Evolutionary conservation across 2,888 invertebrate species (phyloP), one percentile per base, ranked within the genome.

Genomic region (Zele albiditarsus): DNA sequence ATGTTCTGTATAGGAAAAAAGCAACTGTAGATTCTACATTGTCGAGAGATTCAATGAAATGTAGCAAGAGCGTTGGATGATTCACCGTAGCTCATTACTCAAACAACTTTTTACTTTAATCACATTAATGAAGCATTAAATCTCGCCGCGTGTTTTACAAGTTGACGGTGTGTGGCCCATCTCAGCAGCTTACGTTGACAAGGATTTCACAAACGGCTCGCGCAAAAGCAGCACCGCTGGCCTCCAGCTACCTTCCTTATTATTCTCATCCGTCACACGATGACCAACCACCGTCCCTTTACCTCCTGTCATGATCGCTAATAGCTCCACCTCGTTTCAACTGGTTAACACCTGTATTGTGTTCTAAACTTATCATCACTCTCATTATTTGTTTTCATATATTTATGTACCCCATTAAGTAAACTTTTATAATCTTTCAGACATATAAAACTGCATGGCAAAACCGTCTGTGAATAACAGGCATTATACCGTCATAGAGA

Each of bases 111-210:
- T 88, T 89, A 85, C 88, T 88, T 89, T 88, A 88, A 89, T 89
- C 89, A 88, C 88, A 88, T 89, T 89, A 89, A 89, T 88, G 89
- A 89, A 88, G 88, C 88, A 87, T 88, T 89, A 88, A 88, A 89
- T 89, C 89, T 88, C 87, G 77, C 88, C 83, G 87, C 88, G 85
- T 88, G 89, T 88, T 88, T 89, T 88, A 88, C 88, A 87, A 87
- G 87, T 86, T 84, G 84, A 80, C 85, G 84, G 84, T 88, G 88
- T 89, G 89, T 89, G 88, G 87, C 85, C 88, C 81, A 81, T 84
- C 84, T 82, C 75, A 78, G 82, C 81, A 46, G 57, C 57, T 27
- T 60, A 66, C 82, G 83, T 86, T 87, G 87, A 87, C 86, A 84
- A 85, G 83, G 80, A 84, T 81, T 83, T 83, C 82, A 81, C 82